phyloP scores from a whole-genome alignment of 2,113 vertebrate genomes.

The Propithecus coquereli region DNA sequence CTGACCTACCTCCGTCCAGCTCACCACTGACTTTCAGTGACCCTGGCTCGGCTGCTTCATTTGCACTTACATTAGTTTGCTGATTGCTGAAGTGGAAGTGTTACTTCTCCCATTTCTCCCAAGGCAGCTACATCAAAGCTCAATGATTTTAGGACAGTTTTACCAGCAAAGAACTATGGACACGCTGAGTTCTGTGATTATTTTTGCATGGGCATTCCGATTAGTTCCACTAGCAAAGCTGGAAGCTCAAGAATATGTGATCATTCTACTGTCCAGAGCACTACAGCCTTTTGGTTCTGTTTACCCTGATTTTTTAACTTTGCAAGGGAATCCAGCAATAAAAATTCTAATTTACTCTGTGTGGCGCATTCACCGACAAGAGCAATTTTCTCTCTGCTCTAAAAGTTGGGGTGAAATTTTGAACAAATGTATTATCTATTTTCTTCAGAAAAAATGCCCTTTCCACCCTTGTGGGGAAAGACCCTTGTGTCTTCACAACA shows the following conservation, averaged over 20 bases:
- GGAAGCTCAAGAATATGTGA: not conserved
- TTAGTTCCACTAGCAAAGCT: conserved; percentile 12
- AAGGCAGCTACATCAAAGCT: not conserved
- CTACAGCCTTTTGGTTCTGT: not conserved
- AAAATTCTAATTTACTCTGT: not conserved
- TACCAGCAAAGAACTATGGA: not conserved
- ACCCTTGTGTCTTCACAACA: not conserved
- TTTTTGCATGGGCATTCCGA: not conserved
- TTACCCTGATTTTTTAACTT: not conserved
- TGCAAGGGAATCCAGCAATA: not conserved
- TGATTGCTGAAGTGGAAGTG: not conserved
- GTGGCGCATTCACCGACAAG: not conserved
- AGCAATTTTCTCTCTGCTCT: not conserved
- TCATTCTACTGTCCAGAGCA: not conserved
- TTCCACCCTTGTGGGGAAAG: not conserved
- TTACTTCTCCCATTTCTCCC: not conserved
- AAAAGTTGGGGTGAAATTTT: not conserved
- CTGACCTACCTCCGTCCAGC: not conserved
- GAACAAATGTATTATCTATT: not conserved
- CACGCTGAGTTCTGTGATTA: not conserved
- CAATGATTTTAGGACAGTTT: not conserved
- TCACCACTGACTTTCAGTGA: not conserved
- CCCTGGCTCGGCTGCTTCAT: not conserved
- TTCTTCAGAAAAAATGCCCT: not conserved
- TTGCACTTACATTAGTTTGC: not conserved